Percentiles rank a stretch among this genome's conserved stretches.
Evolutionary conservation across 1,140 invertebrate species (phyloP).

Genomic region (Mizuhopecten yessoensis): DNA sequence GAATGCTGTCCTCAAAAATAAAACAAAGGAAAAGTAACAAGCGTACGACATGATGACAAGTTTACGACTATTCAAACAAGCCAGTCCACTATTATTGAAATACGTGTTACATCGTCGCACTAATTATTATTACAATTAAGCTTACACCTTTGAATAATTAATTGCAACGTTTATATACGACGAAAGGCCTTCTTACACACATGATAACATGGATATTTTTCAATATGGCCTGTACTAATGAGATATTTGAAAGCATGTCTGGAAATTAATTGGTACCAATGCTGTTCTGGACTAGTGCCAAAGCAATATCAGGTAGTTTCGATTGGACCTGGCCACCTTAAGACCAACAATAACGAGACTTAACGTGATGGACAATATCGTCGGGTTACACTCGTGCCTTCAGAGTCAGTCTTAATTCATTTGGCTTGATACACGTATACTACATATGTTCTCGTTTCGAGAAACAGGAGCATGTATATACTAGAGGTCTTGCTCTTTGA

Average conservation of each 20-base stretch:
- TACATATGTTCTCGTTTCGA: too few relatives aligned
- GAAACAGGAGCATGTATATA: too few relatives aligned
- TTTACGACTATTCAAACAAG: too few relatives aligned
- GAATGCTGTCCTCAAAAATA: too few relatives aligned
- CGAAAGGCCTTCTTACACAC: not conserved
- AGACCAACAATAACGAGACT: not conserved
- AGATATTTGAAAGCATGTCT: not conserved
- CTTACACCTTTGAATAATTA: not conserved
- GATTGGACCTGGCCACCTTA: not conserved
- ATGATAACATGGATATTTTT: not conserved
- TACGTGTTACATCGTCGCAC: too few relatives aligned
- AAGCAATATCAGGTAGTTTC: not conserved
- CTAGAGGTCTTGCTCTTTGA: too few relatives aligned
- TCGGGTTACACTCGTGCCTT: not conserved
- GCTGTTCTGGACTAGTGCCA: not conserved
- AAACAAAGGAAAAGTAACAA: too few relatives aligned
- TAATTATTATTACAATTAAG: not conserved
- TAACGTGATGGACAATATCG: not conserved
- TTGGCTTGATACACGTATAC: too few relatives aligned
- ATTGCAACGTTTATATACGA: not conserved
- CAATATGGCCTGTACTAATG: not conserved
- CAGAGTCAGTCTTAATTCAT: not conserved
- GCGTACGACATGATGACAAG: too few relatives aligned
- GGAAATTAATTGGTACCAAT: not conserved
- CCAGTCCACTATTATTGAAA: not conserved